phyloP scores from a whole-genome alignment of 1,140 invertebrate genomes.

The Bombus superbus region DNA sequence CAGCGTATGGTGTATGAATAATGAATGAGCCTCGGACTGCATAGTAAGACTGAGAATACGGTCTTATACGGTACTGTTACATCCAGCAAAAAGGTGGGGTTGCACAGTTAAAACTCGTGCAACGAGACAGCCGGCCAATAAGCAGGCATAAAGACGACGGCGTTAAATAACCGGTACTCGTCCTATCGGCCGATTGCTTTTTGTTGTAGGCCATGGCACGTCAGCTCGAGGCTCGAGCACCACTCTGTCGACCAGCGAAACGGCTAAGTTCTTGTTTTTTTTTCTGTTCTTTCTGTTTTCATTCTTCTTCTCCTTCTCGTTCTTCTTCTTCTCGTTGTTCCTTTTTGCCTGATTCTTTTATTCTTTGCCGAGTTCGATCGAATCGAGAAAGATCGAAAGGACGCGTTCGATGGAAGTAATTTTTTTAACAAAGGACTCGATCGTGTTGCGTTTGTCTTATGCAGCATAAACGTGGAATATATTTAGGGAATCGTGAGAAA shows the following conservation, averaged over 20 bases:
- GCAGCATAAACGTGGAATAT: too few species aligned
- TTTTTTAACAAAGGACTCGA: neutral
- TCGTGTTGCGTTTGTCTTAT: neutral
- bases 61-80: conserved; percentile 72
- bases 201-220: conserved; percentile 31
- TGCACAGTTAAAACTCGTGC: conserved; percentile 64
- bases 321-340: neutral
- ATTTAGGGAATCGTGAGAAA: neutral
- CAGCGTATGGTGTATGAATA: conserved; percentile 74
- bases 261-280: neutral
- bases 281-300: neutral
- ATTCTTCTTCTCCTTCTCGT: neutral
- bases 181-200: conserved; percentile 46
- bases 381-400: conserved; percentile 6
- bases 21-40: conserved; percentile 70
- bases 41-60: conserved; percentile 68
- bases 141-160: conserved; percentile 48
- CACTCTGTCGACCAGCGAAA: conserved; percentile 20
- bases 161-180: conserved; percentile 57
- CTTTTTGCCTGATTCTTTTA: neutral
- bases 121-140: conserved; percentile 54
- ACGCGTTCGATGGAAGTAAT: neutral
- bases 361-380: neutral
- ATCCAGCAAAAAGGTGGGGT: conserved; percentile 55
- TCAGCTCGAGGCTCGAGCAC: conserved; percentile 32